These are phyloP conservation scores for Junco hyemalis DNA, from an alignment of 2,113 vertebrate genomes.

Conservation along the genomic window DNA sequence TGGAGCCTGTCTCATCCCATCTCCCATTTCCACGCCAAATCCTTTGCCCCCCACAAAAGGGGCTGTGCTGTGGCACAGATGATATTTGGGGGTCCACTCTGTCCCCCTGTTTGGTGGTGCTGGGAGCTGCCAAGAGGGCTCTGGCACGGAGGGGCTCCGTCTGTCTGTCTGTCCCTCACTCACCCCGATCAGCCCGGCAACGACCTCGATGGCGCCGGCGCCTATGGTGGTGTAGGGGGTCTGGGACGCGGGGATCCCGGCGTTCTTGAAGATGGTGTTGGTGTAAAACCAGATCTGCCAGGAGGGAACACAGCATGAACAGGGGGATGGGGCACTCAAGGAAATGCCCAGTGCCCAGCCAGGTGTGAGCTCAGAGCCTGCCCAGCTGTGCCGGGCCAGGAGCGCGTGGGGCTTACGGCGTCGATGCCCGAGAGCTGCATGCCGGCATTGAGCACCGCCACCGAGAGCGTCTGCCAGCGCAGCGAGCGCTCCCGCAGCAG, in stretches of 20 bases:
- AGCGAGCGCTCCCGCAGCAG: slow-evolving; percentile 77
- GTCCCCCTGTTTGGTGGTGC: not conserved
- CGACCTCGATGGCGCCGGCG: slow-evolving; percentile 84
- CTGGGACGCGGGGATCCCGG: slow-evolving; percentile 75
- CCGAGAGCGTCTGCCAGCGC: slow-evolving; percentile 84
- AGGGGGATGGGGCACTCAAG: accelerated
- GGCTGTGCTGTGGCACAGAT: not conserved
- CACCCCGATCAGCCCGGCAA: slow-evolving; percentile 85
- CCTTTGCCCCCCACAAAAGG: not conserved
- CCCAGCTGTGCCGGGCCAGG: not conserved
- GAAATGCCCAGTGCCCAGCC: not conserved
- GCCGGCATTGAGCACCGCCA: slow-evolving; percentile 83
- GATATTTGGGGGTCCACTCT: not conserved
- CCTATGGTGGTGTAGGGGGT: slow-evolving; percentile 88
- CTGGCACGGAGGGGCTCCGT: not conserved
- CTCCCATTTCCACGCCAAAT: not conserved
- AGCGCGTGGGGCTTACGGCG: slow-evolving; percentile 69
- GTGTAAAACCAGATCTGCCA: slow-evolving; percentile 93
- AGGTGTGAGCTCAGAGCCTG: not conserved
- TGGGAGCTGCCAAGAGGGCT: not conserved
- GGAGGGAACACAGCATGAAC: not conserved
- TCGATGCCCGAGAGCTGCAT: slow-evolving; percentile 93
- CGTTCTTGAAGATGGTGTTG: slow-evolving; percentile 84
- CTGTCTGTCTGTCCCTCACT: not conserved
- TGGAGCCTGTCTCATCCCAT: not conserved